These are phyloP conservation scores for Pholis gunnellus DNA, from an alignment of 2,113 vertebrate species.

Conservation along the genomic window DNA sequence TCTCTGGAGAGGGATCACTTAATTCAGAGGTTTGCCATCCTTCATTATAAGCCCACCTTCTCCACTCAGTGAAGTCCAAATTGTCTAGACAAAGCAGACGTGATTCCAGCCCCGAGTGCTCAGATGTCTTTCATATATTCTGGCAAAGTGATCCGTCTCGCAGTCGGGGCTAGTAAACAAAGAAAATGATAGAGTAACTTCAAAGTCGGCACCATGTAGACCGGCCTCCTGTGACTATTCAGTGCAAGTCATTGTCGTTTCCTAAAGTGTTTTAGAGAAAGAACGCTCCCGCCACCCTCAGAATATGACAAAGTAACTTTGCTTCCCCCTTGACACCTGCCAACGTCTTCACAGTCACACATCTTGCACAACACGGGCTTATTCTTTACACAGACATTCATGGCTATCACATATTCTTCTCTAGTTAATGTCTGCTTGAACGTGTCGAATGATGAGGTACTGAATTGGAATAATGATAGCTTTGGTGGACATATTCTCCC, in stretches of 20 bases:
- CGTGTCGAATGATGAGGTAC: conserved; percentile 2
- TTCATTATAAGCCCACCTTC: conserved; percentile 36
- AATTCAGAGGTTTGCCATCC: conserved; percentile 37
- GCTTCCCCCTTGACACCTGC: conserved; percentile 12
- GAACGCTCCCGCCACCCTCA: not conserved
- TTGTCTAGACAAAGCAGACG: conserved; percentile 22
- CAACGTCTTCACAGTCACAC: not conserved
- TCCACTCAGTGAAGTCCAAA: conserved; percentile 6
- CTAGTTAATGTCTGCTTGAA: conserved; percentile 16
- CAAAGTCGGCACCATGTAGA: conserved; percentile 1
- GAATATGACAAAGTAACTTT: not conserved
- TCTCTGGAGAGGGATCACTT: conserved; percentile 42
- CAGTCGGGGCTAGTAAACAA: not conserved
- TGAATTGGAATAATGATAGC: conserved; percentile 34
- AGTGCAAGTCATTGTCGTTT: not conserved
- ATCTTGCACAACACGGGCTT: not conserved
- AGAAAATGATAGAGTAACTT: not conserved
- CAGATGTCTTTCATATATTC: conserved; percentile 38
- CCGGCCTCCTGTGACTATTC: conserved; percentile 10
- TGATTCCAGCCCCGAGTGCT: conserved; percentile 23
- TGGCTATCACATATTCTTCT: not conserved
- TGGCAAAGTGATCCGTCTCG: conserved; percentile 7
- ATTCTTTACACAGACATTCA: not conserved
- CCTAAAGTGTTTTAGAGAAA: conserved; percentile 4
- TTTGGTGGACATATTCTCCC: not conserved